phyloP scores from a whole-genome alignment of 2,888 invertebrate species.

The Sesia apiformis region DNA sequence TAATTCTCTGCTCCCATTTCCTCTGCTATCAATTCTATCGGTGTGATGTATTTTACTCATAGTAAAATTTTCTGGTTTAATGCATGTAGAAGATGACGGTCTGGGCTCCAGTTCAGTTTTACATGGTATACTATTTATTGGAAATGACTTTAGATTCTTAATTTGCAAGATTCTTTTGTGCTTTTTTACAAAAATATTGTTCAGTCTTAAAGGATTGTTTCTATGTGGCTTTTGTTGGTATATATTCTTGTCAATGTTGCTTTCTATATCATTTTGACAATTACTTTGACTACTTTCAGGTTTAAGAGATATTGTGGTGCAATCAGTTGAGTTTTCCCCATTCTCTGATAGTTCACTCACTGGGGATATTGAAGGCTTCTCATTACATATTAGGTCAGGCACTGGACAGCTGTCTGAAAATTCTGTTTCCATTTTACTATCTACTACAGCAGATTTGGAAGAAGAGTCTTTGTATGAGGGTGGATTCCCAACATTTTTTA shows the following conservation, averaged over 20 bases:
- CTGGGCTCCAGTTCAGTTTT: slow-evolving; percentile 24
- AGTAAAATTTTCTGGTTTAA: slow-evolving; percentile 43
- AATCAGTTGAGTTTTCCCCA: slow-evolving; percentile 57
- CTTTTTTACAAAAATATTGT: slow-evolving; percentile 61
- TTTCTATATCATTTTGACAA: slow-evolving; percentile 17
- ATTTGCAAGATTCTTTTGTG: slow-evolving; percentile 62
- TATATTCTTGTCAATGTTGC: slow-evolving; percentile 20
- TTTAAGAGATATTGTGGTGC: slow-evolving; percentile 34
- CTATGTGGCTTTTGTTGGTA: slow-evolving; percentile 28
- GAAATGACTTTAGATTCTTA: slow-evolving; percentile 42
- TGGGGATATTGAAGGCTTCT: slow-evolving; percentile 67
- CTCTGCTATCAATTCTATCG: slow-evolving; percentile 23
- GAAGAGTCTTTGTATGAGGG: slow-evolving; percentile 38
- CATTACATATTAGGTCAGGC: slow-evolving; percentile 68
- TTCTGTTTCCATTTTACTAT: slow-evolving; percentile 52
- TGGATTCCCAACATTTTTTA: slow-evolving; percentile 59
- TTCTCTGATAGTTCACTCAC: slow-evolving; percentile 65
- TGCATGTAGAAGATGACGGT: slow-evolving; percentile 40
- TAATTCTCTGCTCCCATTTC: slow-evolving; percentile 1
- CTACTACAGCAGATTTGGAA: slow-evolving; percentile 32
- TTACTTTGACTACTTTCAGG: slow-evolving; percentile 22
- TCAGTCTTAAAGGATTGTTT: slow-evolving; percentile 43
- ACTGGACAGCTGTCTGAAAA: slow-evolving; percentile 62
- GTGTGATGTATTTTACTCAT: slow-evolving; percentile 35
- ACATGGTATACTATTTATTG: slow-evolving; percentile 12